These are phyloP conservation scores for Coregonus sp. DNA, from an alignment of 2,797 vertebrate species.

Conservation along the genomic window DNA sequence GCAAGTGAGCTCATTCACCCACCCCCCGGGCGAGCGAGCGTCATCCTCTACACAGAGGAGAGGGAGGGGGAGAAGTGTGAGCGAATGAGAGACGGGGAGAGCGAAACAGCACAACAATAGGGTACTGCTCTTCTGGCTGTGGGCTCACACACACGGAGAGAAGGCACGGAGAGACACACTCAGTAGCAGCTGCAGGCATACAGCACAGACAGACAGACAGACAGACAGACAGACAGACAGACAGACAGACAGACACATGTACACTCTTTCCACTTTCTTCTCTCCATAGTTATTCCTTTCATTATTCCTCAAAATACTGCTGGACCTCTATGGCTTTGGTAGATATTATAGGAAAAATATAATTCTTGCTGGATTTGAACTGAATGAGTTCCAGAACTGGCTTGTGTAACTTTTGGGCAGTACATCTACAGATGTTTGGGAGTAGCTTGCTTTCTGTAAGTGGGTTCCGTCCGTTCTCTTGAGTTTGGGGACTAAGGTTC, in stretches of 20 bases:
- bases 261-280: constrained; percentile 28
- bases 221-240: constrained; percentile 35
- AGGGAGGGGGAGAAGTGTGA: constrained; percentile 46
- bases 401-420: constrained; percentile 34
- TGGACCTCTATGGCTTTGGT: not conserved
- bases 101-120: constrained; percentile 79
- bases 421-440: constrained; percentile 46
- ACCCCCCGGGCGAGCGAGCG: constrained; percentile 56
- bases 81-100: constrained; percentile 46
- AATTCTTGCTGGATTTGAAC: not conserved
- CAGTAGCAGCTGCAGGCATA: constrained; percentile 63
- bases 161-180: constrained; percentile 54
- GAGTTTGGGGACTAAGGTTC: constrained; percentile 16
- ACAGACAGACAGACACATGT: constrained; percentile 22
- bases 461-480: constrained; percentile 17
- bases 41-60: constrained; percentile 59
- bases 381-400: constrained; percentile 32
- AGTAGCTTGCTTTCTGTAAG: constrained; percentile 37
- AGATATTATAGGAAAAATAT: constrained; percentile 31
- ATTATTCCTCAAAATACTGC: not conserved
- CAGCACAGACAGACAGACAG: constrained; percentile 50
- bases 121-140: constrained; percentile 73
- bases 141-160: constrained; percentile 69
- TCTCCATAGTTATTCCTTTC: constrained; percentile 3
- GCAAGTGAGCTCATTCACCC: constrained; percentile 85